phyloP scores from a whole-genome alignment of 2,888 invertebrate species.

The Polietes domitor region DNA sequence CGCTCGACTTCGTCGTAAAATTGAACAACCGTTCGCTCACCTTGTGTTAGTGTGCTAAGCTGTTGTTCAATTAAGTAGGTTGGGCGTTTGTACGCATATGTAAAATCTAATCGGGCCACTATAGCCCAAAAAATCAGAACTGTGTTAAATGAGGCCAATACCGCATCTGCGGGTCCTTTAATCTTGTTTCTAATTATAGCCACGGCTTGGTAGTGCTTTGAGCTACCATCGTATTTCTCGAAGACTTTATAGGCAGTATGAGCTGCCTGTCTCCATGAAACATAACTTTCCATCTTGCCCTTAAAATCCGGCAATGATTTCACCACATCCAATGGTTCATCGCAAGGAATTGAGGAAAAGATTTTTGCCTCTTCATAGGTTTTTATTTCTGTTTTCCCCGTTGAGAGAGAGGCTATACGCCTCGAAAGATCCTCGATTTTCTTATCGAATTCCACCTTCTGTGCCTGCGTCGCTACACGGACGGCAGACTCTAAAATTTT shows the following conservation, averaged over 20 bases:
- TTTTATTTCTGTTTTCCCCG: no score
- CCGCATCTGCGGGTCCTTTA: conserved; percentile 50
- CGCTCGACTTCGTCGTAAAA: conserved; percentile 59
- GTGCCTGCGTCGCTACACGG: no score
- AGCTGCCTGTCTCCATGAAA: conserved; percentile 35
- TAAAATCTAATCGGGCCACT: conserved; percentile 57
- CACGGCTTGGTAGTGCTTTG: conserved; percentile 54
- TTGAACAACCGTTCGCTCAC: conserved; percentile 43
- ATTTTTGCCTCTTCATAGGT: no score
- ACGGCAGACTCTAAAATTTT: no score
- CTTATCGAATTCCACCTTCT: no score
- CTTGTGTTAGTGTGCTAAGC: conserved; percentile 57
- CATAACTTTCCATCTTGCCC: conserved; percentile 34
- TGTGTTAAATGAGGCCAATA: conserved; percentile 55
- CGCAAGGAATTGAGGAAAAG: no score
- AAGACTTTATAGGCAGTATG: conserved; percentile 44
- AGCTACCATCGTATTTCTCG: conserved; percentile 31
- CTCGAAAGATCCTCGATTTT: no score
- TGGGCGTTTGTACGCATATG: conserved; percentile 48
- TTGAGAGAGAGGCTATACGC: no score
- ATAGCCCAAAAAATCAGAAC: conserved; percentile 60
- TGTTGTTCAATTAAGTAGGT: conserved; percentile 62
- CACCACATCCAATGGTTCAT: conserved; percentile 26
- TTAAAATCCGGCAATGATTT: conserved; percentile 37
- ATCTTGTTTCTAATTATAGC: conserved; percentile 62